Percentiles rank a stretch among this genome's conserved stretches.
phyloP scores from a whole-genome alignment of 2,797 vertebrate species.

The Siniperca scherzeri region DNA sequence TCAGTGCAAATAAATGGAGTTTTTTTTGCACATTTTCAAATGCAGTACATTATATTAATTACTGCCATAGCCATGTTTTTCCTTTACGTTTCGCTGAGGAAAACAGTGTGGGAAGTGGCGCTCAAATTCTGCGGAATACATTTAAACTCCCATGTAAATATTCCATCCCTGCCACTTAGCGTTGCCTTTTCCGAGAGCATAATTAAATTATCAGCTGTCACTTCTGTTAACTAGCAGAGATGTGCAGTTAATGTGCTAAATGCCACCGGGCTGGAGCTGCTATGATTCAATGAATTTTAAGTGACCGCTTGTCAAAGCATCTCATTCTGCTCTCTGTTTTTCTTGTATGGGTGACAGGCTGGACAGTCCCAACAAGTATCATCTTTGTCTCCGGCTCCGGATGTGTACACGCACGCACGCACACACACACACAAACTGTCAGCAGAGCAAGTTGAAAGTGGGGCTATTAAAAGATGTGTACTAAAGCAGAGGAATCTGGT shows the following conservation, averaged over 20 bases:
- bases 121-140: conserved; percentile 22
- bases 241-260: conserved; percentile 71
- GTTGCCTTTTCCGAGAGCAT: conserved; percentile 57
- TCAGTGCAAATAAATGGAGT: conserved; percentile 6
- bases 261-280: conserved; percentile 60
- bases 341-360: conserved; percentile 33
- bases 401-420: conserved; percentile 3
- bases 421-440: conserved; percentile 15
- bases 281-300: conserved; percentile 70
- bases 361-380: conserved; percentile 58
- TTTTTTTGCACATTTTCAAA: conserved; percentile 35
- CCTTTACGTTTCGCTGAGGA: background rate
- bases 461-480: conserved; percentile 32
- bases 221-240: conserved; percentile 60
- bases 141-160: conserved; percentile 29
- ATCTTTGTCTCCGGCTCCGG: conserved; percentile 59
- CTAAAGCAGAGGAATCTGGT: conserved; percentile 30
- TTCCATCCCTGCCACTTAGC: conserved; percentile 40
- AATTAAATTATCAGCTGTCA: conserved; percentile 75
- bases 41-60: background rate
- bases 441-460: conserved; percentile 22
- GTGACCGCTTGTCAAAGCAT: conserved; percentile 62
- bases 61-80: background rate
- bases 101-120: background rate
- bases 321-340: conserved; percentile 51